phyloP scores from a whole-genome alignment of 2,113 vertebrate genomes.

The Varanus salvator region DNA sequence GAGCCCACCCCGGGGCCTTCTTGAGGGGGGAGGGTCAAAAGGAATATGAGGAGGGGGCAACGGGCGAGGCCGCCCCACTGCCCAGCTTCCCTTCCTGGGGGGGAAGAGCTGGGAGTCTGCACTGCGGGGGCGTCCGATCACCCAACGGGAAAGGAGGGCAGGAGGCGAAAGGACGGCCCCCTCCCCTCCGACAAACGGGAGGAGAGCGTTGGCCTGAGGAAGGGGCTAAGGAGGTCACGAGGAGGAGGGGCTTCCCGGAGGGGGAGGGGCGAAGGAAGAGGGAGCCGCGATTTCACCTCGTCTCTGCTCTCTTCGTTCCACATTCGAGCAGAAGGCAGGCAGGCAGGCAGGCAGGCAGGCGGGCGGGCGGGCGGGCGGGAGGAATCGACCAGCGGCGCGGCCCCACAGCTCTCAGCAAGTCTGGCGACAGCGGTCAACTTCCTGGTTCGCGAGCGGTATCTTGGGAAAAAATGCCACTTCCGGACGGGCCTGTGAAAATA shows the following conservation, averaged over 20 bases:
- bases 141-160: too few species aligned
- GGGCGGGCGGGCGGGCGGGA: neutral
- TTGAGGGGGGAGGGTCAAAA: too few species aligned
- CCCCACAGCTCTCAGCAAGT: conserved; percentile 43
- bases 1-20: too few species aligned
- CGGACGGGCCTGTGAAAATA: conserved; percentile 36
- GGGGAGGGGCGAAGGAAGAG: neutral
- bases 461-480: conserved; percentile 65
- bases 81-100: neutral
- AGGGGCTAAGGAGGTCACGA: neutral
- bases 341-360: too few species aligned
- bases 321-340: too few species aligned
- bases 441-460: conserved; percentile 75
- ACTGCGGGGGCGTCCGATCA: too few species aligned
- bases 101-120: too few species aligned
- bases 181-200: neutral
- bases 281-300: neutral
- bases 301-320: neutral
- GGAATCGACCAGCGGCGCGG: neutral
- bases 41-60: neutral
- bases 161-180: neutral
- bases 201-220: neutral
- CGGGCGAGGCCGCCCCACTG: too few species aligned
- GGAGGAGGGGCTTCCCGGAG: too few species aligned
- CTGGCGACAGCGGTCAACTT: conserved; percentile 48